Evolutionary conservation across 2,888 invertebrate genomes (phyloP), one percentile per base, ranked within the genome.

Genomic region (Himalopsyche tibetana): DNA sequence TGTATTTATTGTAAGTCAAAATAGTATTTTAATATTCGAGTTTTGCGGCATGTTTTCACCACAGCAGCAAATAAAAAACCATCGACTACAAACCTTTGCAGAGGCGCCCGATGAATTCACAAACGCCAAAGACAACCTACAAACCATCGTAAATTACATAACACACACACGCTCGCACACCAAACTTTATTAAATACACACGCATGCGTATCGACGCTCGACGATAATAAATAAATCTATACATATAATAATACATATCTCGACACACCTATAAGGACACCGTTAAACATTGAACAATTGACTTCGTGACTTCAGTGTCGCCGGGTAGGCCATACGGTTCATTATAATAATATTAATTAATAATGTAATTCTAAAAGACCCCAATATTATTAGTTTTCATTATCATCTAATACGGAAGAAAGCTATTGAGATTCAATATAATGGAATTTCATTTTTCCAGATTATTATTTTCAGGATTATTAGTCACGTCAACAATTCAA

Each of bases 201-300:
- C 69, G 56, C 19, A 45, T 28, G 28, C 28, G 28, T 45, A 69
- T 74, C 15, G 11, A 51, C 51, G 38, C 4, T 74, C 38, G 74
- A 74, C 74, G 74, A 38, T 74, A 36, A 74, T 74, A 51, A 15
- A 51, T 51, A 74, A 38, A 4, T 38, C 74, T 74, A 74, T 74
- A 74, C 74, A 80, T 51, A 80, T 80, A 56, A 84, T 36, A 55
- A 51, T 40, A 79, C 63, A 55, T 84, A 81, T 63, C 63, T 74
- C 74, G 74, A 74, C 9, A 36, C 55, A 56, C 63, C 87, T 86
- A 86, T 87, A 87, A 87, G 87, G 87, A 87, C 87, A 87, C 87
- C 85, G 82, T 87, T 82, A 55, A 85, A 87, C 84, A 84, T 85
- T 83, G 85, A 85, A 82, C 85, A 87, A 87, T 87, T 87, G 87